Percentiles rank a stretch among this genome's conserved stretches.
Conservation (phyloP, 2,797 vertebrate genomes). For the Sebastes minor region DNA sequence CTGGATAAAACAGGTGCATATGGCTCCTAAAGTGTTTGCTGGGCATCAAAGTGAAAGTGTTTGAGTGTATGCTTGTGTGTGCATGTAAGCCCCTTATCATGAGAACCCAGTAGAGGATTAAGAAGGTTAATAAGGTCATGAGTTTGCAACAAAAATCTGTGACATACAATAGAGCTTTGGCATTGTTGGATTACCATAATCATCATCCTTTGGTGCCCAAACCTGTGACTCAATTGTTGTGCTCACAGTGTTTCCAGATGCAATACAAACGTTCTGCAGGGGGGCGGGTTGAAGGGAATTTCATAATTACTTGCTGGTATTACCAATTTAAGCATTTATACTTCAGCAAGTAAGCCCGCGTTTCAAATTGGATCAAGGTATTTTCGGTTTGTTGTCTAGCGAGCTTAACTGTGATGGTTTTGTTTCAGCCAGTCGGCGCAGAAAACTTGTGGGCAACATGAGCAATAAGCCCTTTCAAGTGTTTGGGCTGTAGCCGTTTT, state of each 20-base stretch:
- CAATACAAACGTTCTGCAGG: slow-evolving; percentile 57
- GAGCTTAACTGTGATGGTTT: slow-evolving; percentile 47
- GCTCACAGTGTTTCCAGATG: slow-evolving; percentile 52
- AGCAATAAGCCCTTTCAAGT: slow-evolving; percentile 72
- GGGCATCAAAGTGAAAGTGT: slow-evolving; percentile 64
- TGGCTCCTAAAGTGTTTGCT: slow-evolving; percentile 58
- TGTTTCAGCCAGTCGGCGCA: slow-evolving; percentile 51
- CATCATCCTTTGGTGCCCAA: slow-evolving; percentile 63
- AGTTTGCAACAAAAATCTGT: slow-evolving; percentile 71
- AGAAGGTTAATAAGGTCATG: slow-evolving; percentile 81
- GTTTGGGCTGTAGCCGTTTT: slow-evolving; percentile 62
- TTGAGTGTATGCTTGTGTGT: slow-evolving; percentile 29
- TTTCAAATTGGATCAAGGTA: slow-evolving; percentile 75
- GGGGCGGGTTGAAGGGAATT: slow-evolving; percentile 34
- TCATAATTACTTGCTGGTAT: slow-evolving; percentile 73
- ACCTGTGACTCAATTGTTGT: slow-evolving; percentile 70
- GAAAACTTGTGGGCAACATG: slow-evolving; percentile 59
- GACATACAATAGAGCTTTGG: slow-evolving; percentile 65
- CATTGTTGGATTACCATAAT: slow-evolving; percentile 78
- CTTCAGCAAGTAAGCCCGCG: slow-evolving; percentile 59
- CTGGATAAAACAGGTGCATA: slow-evolving; percentile 64
- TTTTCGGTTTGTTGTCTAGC: slow-evolving; percentile 58
- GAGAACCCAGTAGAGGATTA: slow-evolving; percentile 74
- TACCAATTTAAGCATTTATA: slow-evolving; percentile 68
- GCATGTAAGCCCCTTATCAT: slow-evolving; percentile 76